phyloP scores from a whole-genome alignment of 2,888 invertebrate genomes.

The Megaustenia siamemsis region DNA sequence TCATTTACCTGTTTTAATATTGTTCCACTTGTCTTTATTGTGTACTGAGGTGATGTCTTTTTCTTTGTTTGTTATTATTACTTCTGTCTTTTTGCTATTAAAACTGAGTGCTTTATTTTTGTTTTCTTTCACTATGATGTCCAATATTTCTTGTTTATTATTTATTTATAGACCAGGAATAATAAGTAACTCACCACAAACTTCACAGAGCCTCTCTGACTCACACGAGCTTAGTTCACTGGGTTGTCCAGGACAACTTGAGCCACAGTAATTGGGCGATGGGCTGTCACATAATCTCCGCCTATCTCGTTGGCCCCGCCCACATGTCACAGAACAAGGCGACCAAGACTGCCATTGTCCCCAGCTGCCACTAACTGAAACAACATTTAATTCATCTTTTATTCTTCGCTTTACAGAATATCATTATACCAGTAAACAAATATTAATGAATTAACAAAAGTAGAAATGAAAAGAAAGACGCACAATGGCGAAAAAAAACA shows the following conservation, averaged over 20 bases:
- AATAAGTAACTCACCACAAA: too few species aligned
- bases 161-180: too few species aligned
- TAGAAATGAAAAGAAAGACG: not conserved
- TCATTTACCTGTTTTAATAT: too few species aligned
- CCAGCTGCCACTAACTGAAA: constrained; percentile 44
- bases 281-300: constrained; percentile 45
- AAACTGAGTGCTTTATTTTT: too few species aligned
- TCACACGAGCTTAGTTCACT: not conserved
- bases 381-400: not conserved
- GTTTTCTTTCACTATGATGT: too few species aligned
- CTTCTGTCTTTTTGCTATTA: too few species aligned
- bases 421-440: not conserved
- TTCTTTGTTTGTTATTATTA: too few species aligned
- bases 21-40: too few species aligned
- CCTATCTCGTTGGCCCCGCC: constrained; percentile 10
- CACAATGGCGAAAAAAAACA: not conserved
- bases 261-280: constrained; percentile 41
- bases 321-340: constrained; percentile 47
- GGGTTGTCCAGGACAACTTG: constrained; percentile 13
- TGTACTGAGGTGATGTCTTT: too few species aligned
- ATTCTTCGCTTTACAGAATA: not conserved
- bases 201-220: not conserved
- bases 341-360: constrained; percentile 43
- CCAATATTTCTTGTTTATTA: too few species aligned
- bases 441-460: not conserved